These are phyloP conservation scores for Malthinus seriepunctatus DNA, from an alignment of 2,888 invertebrate genomes.

Conservation along the genomic window DNA sequence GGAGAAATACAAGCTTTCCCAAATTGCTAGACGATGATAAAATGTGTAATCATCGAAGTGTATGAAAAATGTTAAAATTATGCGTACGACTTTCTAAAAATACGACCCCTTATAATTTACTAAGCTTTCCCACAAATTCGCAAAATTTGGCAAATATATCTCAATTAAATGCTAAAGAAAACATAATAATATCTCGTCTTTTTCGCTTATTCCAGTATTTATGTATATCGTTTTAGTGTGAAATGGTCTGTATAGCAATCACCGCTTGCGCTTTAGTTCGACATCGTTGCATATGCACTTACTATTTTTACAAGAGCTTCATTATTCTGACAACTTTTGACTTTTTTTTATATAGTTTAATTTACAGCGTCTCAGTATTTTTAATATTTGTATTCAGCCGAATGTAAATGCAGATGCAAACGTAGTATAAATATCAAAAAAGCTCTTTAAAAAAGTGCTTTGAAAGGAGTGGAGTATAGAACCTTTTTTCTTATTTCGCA, in stretches of 20 bases:
- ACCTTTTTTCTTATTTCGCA: too few relatives aligned
- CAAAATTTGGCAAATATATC: constrained; percentile 38
- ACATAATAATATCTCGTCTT: constrained; percentile 36
- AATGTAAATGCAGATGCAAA: too few relatives aligned
- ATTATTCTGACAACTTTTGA: too few relatives aligned
- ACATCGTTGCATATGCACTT: constrained; percentile 27
- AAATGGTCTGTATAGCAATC: constrained; percentile 43
- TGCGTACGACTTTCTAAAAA: neutral
- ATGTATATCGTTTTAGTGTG: constrained; percentile 41
- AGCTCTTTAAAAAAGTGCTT: too few relatives aligned
- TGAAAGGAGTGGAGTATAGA: too few relatives aligned
- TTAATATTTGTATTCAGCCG: too few relatives aligned
- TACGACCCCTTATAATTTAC: constrained; percentile 13
- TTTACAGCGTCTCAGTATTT: too few relatives aligned
- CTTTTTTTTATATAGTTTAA: too few relatives aligned
- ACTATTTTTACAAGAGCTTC: neutral
- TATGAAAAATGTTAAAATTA: neutral
- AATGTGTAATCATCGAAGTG: neutral
- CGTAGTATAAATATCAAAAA: too few relatives aligned
- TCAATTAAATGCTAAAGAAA: constrained; percentile 37
- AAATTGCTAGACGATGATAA: neutral
- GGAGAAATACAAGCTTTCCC: neutral
- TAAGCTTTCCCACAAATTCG: constrained; percentile 22
- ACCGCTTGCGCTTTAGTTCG: constrained; percentile 38
- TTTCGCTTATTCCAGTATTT: constrained; percentile 43